Base-by-base conservation (phyloP, 1,140 invertebrate genomes). In the Bombus sylvicola region DNA sequence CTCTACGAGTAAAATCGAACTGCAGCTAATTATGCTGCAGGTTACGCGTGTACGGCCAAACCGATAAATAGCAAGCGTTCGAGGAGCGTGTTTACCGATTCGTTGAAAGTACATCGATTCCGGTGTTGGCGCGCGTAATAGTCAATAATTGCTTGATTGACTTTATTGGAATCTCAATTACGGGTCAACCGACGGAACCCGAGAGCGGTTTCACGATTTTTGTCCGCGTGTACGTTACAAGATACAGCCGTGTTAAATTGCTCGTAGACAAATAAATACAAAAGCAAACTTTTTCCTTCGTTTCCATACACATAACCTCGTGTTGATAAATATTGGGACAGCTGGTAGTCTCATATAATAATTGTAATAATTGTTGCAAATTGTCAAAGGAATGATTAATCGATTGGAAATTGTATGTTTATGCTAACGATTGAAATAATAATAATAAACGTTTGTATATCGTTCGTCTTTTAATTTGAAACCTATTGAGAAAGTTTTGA, bases 121-220 rank as follows among this genome's bases (percentile, higher is more conserved):
- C 66, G 25, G 13, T 15, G 25, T 72, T 59, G 28, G n/a, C 34
- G 28, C 22, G 53, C 4, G 64, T 78, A 78, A 71, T 68, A 43
- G 75, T 84, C 75, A 59, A 79, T 84, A 84, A 84, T 84, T 79
- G 82, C 25, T 84, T 66, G 28, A 79, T 79, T 79, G 47, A 71
- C 64, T 79, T 82, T 66, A 71, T 78, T 28, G 75, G 75, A 79
- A 59, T 84, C 47, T 71, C 75, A 47, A 84, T 79, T 84, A 62
- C 37, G 6, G 47, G 31, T 41, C 13, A 28, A 64, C 31, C 82
- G 47, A 75, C n/a, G 39, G 4, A 59, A 22, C 25, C 25, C 28
- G 59, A 28, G 43, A 64, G 28, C 37, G 43, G 62, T 83, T 57
- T 69, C 37, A 22, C 13, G n/a, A 83, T 76, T 83, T 77, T 83